Base-by-base conservation (phyloP, 1,140 invertebrate genomes). In the Condylostylus longicornis region DNA sequence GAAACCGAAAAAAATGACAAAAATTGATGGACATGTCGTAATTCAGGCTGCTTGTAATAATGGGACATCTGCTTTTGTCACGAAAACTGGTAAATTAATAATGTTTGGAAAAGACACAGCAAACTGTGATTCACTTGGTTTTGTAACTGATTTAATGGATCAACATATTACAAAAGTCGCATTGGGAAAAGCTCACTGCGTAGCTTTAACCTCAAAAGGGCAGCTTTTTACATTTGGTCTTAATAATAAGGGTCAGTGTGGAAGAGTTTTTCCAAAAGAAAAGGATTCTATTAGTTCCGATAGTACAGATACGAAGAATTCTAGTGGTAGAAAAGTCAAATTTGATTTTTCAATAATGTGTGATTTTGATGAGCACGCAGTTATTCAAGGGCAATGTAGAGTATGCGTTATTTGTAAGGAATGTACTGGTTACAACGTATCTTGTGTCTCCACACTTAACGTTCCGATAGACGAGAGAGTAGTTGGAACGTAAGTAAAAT, bases 211-310 rank as follows among this genome's bases (percentile, higher is more conserved):
- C 17, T 80, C 74, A 45, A 84, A 88, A 56, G 94, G 94, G 0
- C 77, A 84, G 45, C 72, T 97, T 1, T 96, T 82, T 58, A 93
- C 91, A 1, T 96, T 95, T 66, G 94, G 94, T 1, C 83, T 97
- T 36, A 98, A 98, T 61, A 97, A 97, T 55, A 91, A 94, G 56
- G 91, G 90, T 8, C 94, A 98, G 54, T 98, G 94, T 69, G 94
- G 94, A 20, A 64, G 93, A 50, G 85, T 89, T 50, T 89, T 81
- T 58, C 70, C 73, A 12, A 71, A 74, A 60, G 67, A 48, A 21
- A 52, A 52, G 30, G 51, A 52, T 45, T 47, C 47, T 28, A 69
- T 47, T 33, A 7, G 7, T 25, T 8, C 23, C n/a, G 23, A 25
- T 7, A 25, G 23, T 25, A n/a, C 25, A 13, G 8, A 4, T 27